Evolutionary conservation across 2,888 invertebrate species (phyloP).

Genomic region (Parnassius smintheus): DNA sequence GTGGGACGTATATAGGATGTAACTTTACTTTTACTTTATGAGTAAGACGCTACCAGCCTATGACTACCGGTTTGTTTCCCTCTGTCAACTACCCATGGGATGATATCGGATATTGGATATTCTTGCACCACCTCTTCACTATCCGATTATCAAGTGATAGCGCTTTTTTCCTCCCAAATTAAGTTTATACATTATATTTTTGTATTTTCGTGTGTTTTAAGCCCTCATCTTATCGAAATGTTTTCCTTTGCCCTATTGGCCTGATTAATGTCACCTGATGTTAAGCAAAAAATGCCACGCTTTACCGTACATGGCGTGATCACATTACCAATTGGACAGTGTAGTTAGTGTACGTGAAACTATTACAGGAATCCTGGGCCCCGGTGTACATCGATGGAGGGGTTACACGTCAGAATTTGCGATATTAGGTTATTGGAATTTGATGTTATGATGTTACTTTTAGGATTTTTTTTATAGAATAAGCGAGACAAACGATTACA

Average conservation of each 20-base stretch:
- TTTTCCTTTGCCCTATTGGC: slow-evolving; percentile 13
- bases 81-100: too few species aligned
- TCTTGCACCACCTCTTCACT: too few species aligned
- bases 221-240: slow-evolving; percentile 3
- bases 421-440: background rate
- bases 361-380: slow-evolving; percentile 18
- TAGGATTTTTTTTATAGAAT: too few species aligned
- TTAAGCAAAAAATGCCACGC: slow-evolving; percentile 21
- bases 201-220: background rate
- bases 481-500: too few species aligned
- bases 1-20: too few species aligned
- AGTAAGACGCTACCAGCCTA: too few species aligned
- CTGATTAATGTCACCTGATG: slow-evolving; percentile 10
- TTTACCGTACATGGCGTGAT: slow-evolving; percentile 12
- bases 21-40: too few species aligned
- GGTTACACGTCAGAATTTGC: slow-evolving; percentile 2
- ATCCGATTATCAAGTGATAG: too few species aligned
- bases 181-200: too few species aligned
- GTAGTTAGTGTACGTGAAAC: slow-evolving; percentile 9
- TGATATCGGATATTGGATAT: too few species aligned
- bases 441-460: background rate
- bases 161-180: too few species aligned
- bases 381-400: slow-evolving; percentile 3
- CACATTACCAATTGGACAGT: slow-evolving; percentile 9
- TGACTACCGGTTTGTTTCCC: too few species aligned